Percentiles rank a stretch among this genome's conserved stretches.
These are phyloP conservation scores for Kuschelorhynchus macadamiae DNA, from an alignment of 2,888 invertebrate species.

Conservation along the genomic window DNA sequence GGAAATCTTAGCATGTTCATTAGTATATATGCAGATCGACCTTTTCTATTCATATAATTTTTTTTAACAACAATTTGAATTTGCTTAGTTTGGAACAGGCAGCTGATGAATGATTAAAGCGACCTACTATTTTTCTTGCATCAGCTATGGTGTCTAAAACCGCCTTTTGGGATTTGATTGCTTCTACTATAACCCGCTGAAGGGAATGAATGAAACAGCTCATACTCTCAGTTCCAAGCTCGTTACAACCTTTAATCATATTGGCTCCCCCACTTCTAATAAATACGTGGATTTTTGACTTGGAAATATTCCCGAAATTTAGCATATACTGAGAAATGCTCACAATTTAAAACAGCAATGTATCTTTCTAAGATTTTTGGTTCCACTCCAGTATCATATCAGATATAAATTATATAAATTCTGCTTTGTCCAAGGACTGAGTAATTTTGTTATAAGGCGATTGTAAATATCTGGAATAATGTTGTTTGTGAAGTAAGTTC, in stretches of 20 bases:
- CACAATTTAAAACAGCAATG: not conserved
- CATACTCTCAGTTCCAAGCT: not conserved
- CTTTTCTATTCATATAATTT: no score
- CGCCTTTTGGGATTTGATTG: no score
- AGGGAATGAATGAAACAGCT: slow-evolving; percentile 1
- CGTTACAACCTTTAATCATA: not conserved
- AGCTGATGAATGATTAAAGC: no score
- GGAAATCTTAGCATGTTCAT: no score
- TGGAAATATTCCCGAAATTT: not conserved
- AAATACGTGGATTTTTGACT: not conserved
- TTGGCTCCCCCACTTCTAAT: not conserved
- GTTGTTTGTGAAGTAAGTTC: not conserved
- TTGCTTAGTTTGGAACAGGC: no score
- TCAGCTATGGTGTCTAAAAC: not conserved
- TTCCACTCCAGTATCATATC: not conserved
- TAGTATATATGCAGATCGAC: no score
- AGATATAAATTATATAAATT: not conserved
- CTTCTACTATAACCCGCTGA: not conserved
- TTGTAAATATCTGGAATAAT: not conserved
- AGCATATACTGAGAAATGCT: not conserved
- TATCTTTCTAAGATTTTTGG: not conserved
- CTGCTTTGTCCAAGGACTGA: not conserved
- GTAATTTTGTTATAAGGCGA: not conserved
- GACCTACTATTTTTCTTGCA: no score
- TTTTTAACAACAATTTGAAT: no score